Percentiles rank a stretch among this genome's conserved stretches.
phyloP scores from a whole-genome alignment of 2,113 vertebrate genomes.

The Macquaria australasica region DNA sequence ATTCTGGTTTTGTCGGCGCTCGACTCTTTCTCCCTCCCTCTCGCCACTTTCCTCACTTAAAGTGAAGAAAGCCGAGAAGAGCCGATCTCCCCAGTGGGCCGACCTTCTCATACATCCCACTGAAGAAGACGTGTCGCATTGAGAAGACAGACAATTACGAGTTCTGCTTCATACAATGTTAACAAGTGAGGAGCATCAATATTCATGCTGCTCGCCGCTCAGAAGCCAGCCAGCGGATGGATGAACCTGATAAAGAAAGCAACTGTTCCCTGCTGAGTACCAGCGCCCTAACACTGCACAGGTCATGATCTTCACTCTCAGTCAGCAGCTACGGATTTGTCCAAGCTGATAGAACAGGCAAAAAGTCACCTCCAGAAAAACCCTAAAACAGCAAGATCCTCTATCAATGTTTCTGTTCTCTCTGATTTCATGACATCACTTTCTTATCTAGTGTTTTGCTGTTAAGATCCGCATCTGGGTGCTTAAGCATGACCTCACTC shows the following conservation, averaged over 20 bases:
- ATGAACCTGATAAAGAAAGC: conserved; percentile 18
- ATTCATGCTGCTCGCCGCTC: conserved; percentile 58
- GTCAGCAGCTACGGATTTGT: conserved; percentile 15
- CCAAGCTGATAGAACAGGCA: conserved; percentile 16
- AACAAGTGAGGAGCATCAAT: conserved; percentile 69
- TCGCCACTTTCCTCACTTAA: conserved; percentile 50
- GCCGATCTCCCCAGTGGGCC: conserved; percentile 55
- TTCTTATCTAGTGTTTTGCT: conserved; percentile 34
- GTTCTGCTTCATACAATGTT: conserved; percentile 66
- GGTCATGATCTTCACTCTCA: conserved; percentile 29
- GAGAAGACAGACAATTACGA: conserved; percentile 63
- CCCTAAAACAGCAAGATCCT: conserved; percentile 8
- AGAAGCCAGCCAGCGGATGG: conserved; percentile 4
- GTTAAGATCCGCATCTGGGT: conserved; percentile 24
- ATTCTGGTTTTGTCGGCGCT: conserved; percentile 26
- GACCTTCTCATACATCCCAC: conserved; percentile 69
- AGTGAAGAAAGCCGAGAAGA: conserved; percentile 51
- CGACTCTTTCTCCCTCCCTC: conserved; percentile 9
- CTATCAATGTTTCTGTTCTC: not conserved
- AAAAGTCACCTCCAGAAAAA: not conserved
- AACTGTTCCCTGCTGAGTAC: conserved; percentile 26
- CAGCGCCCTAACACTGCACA: not conserved
- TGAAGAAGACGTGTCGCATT: conserved; percentile 48
- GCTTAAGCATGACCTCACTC: conserved; percentile 31
- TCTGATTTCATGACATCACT: conserved; percentile 38